phyloP scores from a whole-genome alignment of 1,140 invertebrate genomes.

The Drosophila ercepeae region DNA sequence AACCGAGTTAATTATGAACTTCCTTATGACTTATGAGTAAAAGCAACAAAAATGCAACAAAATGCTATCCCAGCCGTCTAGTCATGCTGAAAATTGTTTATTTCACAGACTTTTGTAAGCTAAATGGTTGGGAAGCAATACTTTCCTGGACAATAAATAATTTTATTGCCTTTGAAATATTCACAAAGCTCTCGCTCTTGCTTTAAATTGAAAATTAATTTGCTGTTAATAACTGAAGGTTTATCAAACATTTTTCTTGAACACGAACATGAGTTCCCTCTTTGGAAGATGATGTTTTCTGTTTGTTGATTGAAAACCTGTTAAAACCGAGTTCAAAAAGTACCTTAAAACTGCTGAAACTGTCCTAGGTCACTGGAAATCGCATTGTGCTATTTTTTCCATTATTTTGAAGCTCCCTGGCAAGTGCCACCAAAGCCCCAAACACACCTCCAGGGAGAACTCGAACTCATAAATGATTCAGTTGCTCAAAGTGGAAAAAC shows the following conservation, averaged over 20 bases:
- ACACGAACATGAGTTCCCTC: too few relatives aligned
- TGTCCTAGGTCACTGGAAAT: slow-evolving; percentile 37
- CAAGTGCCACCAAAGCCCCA: background rate
- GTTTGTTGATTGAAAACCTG: too few relatives aligned
- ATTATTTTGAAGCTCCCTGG: background rate
- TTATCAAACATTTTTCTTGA: too few relatives aligned
- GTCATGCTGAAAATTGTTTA: slow-evolving; percentile 34
- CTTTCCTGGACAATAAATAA: background rate
- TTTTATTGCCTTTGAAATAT: background rate
- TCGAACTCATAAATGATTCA: slow-evolving; percentile 54
- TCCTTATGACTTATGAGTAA: slow-evolving; percentile 22
- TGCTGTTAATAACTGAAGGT: background rate
- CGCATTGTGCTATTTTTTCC: slow-evolving; percentile 3
- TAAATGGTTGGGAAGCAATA: background rate
- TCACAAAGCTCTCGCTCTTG: too few relatives aligned
- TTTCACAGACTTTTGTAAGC: slow-evolving; percentile 7
- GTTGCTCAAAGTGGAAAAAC: slow-evolving; percentile 17
- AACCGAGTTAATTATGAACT: slow-evolving; percentile 14
- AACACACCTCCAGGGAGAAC: too few relatives aligned
- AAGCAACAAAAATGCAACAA: slow-evolving; percentile 5
- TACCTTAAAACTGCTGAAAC: slow-evolving; percentile 16
- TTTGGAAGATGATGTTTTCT: too few relatives aligned
- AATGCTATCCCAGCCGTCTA: background rate
- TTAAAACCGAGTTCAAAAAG: too few relatives aligned
- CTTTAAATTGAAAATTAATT: background rate